Base-by-base conservation (phyloP, 2,888 invertebrate species). In the Baronia brevicornis region DNA sequence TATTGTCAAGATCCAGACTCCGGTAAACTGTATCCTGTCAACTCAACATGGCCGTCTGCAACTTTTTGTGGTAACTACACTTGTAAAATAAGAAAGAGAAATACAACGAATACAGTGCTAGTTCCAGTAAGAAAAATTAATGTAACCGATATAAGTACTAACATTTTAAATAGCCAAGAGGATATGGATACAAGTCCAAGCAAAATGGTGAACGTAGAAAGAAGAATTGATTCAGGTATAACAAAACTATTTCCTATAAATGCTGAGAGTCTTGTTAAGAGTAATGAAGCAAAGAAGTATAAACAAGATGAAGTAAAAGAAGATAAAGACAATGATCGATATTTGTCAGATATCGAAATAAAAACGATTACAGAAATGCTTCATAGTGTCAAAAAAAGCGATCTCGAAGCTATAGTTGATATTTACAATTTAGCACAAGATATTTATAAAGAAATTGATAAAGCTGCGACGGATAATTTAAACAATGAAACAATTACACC, bases 1-100 rank as follows among this genome's bases (percentile, higher is more conserved):
- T 72, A 61, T 50, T 85, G 85, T 43, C 62, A 71, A 41, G 85
- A 85, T 48, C 85, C 85, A 9, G 79, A 82, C 9, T 75, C 82
- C 0, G 72, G 71, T 0, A 66, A 66, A 36, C 51, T 78, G 1
- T 56, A 85, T 36, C 43, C 62, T 3, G 57, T 68, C 1, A 79
- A 82, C 41, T 54, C 69, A 9, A 75, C 79, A 4, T 85, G 85
- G 85, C 46, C 60, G 1, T 69, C 85, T 0, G 51, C 55, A 10
- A 54, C 67, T 1, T 84, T 85, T 35, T 84, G 84, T 27, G 84
- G 84, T 1, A 78, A 71, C 41, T 84, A 80, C 39, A 73, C 74
- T 3, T 85, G 85, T 49, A 78, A 61, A 41, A 37, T 79, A 1
- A 64, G 63, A 36, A 60, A 50, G 39, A 60, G 44, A 37, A 66